Conservation (phyloP, 2,888 invertebrate genomes). For the Scaptomyza parva region DNA sequence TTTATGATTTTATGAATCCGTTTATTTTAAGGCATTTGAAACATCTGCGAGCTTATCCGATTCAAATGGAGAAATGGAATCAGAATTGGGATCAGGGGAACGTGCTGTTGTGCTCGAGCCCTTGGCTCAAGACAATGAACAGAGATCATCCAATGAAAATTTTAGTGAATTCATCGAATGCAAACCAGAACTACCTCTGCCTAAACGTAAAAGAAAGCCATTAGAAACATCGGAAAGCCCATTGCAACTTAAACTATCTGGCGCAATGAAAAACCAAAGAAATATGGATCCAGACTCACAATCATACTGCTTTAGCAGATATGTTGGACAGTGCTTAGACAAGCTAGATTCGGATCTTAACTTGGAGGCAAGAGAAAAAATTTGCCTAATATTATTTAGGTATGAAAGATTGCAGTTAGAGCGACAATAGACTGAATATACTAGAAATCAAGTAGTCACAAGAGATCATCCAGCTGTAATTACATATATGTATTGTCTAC, state of each 20-base stretch:
- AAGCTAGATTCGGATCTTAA: conserved; percentile 43
- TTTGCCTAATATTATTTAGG: conserved; percentile 37
- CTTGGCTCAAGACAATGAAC: conserved; percentile 13
- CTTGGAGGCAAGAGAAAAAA: conserved; percentile 44
- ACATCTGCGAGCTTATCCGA: conserved; percentile 27
- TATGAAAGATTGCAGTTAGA: conserved; percentile 38
- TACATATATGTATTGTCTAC: neutral
- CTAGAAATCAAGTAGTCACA: conserved; percentile 2
- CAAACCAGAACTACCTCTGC: neutral
- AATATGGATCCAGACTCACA: conserved; percentile 7
- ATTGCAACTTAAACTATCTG: conserved; percentile 8
- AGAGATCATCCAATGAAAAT: conserved; percentile 4
- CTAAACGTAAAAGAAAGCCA: conserved; percentile 19
- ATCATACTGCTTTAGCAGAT: conserved; percentile 31
- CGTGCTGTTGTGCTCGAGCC: conserved; percentile 3
- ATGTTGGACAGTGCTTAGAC: conserved; percentile 40
- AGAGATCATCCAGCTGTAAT: neutral
- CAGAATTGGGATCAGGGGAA: conserved; percentile 31
- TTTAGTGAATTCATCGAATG: conserved; percentile 16
- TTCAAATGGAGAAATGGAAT: conserved; percentile 35
- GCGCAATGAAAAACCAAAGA: conserved; percentile 1
- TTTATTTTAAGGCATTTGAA: conserved; percentile 27
- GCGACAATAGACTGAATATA: conserved; percentile 31
- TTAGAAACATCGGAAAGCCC: neutral
- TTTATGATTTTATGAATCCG: neutral